Evolutionary conservation across 2,797 vertebrate species (phyloP), one percentile per base, ranked within the genome.

Genomic region (Chlorospingus semifuscus): DNA sequence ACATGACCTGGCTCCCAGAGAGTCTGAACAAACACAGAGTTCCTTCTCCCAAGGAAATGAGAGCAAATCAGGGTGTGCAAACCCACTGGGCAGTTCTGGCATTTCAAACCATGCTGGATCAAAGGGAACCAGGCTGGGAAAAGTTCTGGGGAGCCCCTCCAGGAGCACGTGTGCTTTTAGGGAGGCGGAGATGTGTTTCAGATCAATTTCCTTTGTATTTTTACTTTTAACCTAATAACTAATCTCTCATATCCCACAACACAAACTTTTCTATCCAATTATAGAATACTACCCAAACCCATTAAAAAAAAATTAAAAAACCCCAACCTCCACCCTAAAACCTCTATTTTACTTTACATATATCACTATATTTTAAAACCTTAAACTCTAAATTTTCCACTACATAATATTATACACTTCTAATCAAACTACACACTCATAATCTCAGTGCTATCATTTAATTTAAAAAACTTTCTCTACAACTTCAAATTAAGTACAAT

Each of bases 11-110:
- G 71, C 68, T 64, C 53, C 90, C 53, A 29, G 96, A 65, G 90
- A 80, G 89, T 46, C 69, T 80, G 87, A 92, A 53, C 68, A 85
- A 97, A 94, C 13, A 91, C 1, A 36, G 59, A 82, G 82, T n/a
- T 92, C 75, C 75, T 92, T 71, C 65, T 57, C 13, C 27, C 34
- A 4, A 74, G 61, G 78, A 89, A 93, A 92, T 36, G 70, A 74
- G 83, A 93, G 90, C 86, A 64, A 37, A 66, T 1, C 41, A 64
- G 75, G 57, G 39, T 60, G 21, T 89, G 66, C 61, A 87, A 83
- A 80, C 22, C 87, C 89, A 37, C n/a, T 6, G 74, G 70, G 89
- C 42, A 36, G 30, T 0, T 87, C 81, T 77, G 64, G 81, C 75
- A 16, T 87, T 93, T 83, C 90, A 47, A 71, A 55, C 60, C 39